Evolutionary conservation across 2,888 invertebrate species (phyloP).

Genomic region (Abrostola tripartita): DNA sequence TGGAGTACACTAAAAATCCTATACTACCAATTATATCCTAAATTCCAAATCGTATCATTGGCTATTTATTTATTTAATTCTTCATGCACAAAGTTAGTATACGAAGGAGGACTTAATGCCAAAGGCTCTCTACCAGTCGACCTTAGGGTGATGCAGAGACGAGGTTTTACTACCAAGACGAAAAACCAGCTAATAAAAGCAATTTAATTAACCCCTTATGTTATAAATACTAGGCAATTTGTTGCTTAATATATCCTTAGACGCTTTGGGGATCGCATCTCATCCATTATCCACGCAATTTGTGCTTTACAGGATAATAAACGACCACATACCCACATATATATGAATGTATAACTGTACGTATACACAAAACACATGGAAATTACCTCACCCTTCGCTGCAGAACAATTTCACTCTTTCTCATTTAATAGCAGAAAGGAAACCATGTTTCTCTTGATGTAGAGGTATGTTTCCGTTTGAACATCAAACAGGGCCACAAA

Average conservation of each 20-base stretch:
- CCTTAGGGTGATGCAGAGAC: no score
- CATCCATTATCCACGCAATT: slow-evolving; percentile 3
- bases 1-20: no score
- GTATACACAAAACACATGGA: neutral
- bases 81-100: no score
- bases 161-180: no score
- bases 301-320: neutral
- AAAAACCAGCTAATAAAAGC: neutral
- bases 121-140: no score
- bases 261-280: neutral
- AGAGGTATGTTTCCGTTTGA: slow-evolving; percentile 18
- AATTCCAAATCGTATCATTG: no score
- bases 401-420: neutral
- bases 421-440: neutral
- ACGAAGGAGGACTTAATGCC: no score
- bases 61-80: no score
- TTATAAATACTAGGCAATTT: neutral
- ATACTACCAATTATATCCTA: no score
- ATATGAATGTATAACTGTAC: neutral
- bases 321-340: neutral
- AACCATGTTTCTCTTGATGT: slow-evolving; percentile 12
- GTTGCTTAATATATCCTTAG: neutral
- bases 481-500: slow-evolving; percentile 25
- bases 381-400: neutral
- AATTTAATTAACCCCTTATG: neutral